Evolutionary conservation across 2,797 vertebrate species (phyloP).

Genomic region (Setipinna tenuifilis): DNA sequence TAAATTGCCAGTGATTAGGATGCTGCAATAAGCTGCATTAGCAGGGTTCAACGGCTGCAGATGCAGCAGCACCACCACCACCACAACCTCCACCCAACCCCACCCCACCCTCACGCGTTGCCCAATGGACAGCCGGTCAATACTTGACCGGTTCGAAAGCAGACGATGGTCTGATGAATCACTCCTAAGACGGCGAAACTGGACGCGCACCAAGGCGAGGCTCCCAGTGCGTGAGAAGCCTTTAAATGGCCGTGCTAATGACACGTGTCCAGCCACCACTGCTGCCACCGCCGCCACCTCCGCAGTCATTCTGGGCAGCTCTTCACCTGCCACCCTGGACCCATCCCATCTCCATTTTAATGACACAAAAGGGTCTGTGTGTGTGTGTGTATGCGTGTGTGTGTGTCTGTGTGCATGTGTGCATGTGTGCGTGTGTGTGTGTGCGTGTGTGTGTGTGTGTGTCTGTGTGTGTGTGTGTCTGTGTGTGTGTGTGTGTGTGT

Average conservation of each 20-base stretch:
- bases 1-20: not conserved
- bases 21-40: not conserved
- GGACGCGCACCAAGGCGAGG: not conserved
- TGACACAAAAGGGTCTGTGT: not conserved
- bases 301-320: no score
- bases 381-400: not conserved
- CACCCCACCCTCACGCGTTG: not conserved
- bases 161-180: conserved; percentile 8
- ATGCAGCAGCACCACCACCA: no score
- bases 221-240: not conserved
- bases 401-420: no score
- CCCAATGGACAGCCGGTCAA: not conserved
- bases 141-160: not conserved
- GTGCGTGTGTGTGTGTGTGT: not conserved
- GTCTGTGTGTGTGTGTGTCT: not conserved
- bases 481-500: not conserved
- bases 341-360: not conserved
- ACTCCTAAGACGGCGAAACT: not conserved
- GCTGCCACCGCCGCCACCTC: no score
- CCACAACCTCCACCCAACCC: not conserved
- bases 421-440: not conserved
- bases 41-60: not conserved
- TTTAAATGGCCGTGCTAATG: not conserved
- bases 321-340: not conserved
- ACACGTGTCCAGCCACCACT: not conserved